Conservation (phyloP, 2,888 invertebrate genomes). For the Tholera decimalis region DNA sequence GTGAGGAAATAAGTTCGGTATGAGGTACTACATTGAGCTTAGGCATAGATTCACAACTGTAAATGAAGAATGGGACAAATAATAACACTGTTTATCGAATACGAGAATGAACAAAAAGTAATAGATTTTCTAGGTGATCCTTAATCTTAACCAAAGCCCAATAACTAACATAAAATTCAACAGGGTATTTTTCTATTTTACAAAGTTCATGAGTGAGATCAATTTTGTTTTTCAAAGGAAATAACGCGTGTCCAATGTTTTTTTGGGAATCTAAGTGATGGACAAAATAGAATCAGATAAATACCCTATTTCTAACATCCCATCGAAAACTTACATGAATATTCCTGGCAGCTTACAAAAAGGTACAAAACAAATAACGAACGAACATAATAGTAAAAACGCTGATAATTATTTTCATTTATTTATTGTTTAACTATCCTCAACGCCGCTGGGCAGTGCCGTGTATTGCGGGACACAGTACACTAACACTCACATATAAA, state of each 20-base stretch:
- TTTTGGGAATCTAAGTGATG: too few relatives aligned
- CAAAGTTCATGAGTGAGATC: too few relatives aligned
- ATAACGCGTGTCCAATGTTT: too few relatives aligned
- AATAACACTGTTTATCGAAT: too few relatives aligned
- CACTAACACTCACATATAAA: slow-evolving; percentile 86
- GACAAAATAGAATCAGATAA: too few relatives aligned
- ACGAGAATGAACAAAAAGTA: too few relatives aligned
- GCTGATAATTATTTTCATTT: slow-evolving; percentile 74
- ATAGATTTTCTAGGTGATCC: too few relatives aligned
- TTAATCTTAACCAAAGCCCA: slow-evolving; percentile 19
- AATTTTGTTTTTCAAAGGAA: too few relatives aligned
- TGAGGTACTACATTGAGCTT: neutral
- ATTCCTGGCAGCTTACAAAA: slow-evolving; percentile 78
- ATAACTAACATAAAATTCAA: neutral
- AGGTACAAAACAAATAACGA: slow-evolving; percentile 51
- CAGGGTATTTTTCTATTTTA: too few relatives aligned
- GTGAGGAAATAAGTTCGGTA: neutral
- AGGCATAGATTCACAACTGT: neutral
- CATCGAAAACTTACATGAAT: slow-evolving; percentile 76
- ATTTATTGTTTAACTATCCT: slow-evolving; percentile 89
- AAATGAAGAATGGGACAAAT: too few relatives aligned
- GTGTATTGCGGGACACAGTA: slow-evolving; percentile 85
- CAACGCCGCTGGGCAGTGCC: slow-evolving; percentile 77
- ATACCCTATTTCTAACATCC: neutral
- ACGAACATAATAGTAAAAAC: slow-evolving; percentile 60